phyloP scores from a whole-genome alignment of 2,888 invertebrate species.

The Volucella zonaria region DNA sequence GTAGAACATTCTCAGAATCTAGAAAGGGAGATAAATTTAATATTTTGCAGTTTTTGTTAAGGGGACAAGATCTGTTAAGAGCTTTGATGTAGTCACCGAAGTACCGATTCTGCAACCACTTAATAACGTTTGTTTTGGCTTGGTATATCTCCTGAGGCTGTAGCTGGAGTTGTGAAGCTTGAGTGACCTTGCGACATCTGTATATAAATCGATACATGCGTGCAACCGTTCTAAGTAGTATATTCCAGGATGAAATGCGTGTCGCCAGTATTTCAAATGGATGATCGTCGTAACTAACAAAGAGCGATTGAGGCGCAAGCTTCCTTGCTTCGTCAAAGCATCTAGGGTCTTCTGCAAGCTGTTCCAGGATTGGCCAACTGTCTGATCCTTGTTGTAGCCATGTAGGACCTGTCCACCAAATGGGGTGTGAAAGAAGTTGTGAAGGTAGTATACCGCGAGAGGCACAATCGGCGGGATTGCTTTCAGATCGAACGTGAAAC shows the following conservation, averaged over 20 bases:
- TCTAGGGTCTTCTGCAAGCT: background rate
- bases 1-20: conserved; percentile 70
- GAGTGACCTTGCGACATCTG: background rate
- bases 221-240: background rate
- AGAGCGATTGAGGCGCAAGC: background rate
- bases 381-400: conserved; percentile 38
- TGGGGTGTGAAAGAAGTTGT: conserved; percentile 17
- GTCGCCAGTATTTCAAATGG: background rate
- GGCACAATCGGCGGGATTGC: conserved; percentile 72
- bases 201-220: background rate
- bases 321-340: background rate
- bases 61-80: conserved; percentile 2
- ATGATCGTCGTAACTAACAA: background rate
- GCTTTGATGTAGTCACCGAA: background rate
- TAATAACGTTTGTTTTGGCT: background rate
- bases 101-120: background rate
- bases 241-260: conserved; percentile 4
- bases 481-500: conserved; percentile 61
- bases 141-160: too few relatives aligned
- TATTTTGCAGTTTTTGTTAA: background rate
- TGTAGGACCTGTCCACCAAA: conserved; percentile 69
- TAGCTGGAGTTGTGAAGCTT: background rate
- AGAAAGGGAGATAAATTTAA: conserved; percentile 66
- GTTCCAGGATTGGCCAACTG: conserved; percentile 1
- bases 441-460: conserved; percentile 66